Evolutionary conservation across 2,888 invertebrate genomes (phyloP).

Genomic region (Drosophila nr. fundita): DNA sequence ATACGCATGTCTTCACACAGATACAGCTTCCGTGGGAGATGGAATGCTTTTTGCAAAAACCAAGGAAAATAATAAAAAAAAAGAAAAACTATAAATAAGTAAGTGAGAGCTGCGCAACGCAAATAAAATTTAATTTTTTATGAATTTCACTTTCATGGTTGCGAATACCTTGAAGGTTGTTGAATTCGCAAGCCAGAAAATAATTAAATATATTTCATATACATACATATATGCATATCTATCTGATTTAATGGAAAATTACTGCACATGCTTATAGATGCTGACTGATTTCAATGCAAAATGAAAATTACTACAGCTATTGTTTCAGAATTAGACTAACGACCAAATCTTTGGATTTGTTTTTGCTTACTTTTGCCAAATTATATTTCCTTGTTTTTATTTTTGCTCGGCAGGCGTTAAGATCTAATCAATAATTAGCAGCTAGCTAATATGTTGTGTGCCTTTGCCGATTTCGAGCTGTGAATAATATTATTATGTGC

Average conservation of each 20-base stretch:
- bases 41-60: slow-evolving; percentile 26
- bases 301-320: not conserved
- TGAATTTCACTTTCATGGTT: slow-evolving; percentile 57
- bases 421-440: slow-evolving; percentile 61
- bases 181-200: slow-evolving; percentile 4
- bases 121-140: slow-evolving; percentile 49
- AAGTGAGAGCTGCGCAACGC: slow-evolving; percentile 18
- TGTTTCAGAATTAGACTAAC: slow-evolving; percentile 1
- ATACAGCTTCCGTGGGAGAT: slow-evolving; percentile 10
- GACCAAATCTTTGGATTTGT: not conserved
- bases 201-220: slow-evolving; percentile 17
- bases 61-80: not conserved
- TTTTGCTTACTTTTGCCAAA: not conserved
- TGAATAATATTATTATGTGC: slow-evolving; percentile 10
- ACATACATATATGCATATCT: slow-evolving; percentile 2
- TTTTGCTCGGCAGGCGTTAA: slow-evolving; percentile 23
- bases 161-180: slow-evolving; percentile 14
- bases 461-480: slow-evolving; percentile 6
- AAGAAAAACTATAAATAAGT: slow-evolving; percentile 61
- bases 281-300: not conserved
- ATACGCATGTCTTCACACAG: slow-evolving; percentile 46
- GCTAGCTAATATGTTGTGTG: slow-evolving; percentile 53
- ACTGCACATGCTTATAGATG: slow-evolving; percentile 21
- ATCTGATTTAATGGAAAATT: slow-evolving; percentile 44
- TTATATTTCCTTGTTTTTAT: slow-evolving; percentile 2